Evolutionary conservation across 2,888 invertebrate species (phyloP).

Genomic region (Macrophya annulata): DNA sequence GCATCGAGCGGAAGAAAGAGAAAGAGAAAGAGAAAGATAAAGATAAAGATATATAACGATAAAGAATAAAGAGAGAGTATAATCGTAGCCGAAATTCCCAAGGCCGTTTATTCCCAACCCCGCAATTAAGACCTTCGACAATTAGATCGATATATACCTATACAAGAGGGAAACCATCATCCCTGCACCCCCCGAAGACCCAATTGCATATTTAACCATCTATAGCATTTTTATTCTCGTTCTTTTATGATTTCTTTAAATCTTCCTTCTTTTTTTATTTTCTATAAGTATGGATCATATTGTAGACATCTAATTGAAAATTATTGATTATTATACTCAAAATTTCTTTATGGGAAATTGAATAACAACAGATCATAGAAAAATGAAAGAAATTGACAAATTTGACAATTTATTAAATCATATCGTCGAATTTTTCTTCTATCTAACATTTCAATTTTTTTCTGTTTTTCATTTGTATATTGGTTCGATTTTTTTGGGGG

Average conservation of each 20-base stretch:
- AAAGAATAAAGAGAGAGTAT: background rate
- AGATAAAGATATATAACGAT: too few relatives aligned
- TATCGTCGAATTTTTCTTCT: too few relatives aligned
- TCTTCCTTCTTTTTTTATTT: background rate
- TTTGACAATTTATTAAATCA: background rate
- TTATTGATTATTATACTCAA: too few relatives aligned
- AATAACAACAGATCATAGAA: too few relatives aligned
- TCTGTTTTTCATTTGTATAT: too few relatives aligned
- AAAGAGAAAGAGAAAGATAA: background rate
- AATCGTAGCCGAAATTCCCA: slow-evolving; percentile 62
- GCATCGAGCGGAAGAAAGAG: background rate
- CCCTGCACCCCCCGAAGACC: background rate
- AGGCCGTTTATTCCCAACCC: slow-evolving; percentile 68
- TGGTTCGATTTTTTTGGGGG: too few relatives aligned
- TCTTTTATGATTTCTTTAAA: background rate
- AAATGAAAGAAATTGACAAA: too few relatives aligned
- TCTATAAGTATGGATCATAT: background rate
- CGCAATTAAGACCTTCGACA: slow-evolving; percentile 69
- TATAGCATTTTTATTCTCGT: background rate
- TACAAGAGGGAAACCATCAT: background rate
- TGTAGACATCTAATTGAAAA: too few relatives aligned
- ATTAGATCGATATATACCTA: slow-evolving; percentile 69
- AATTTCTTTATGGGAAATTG: too few relatives aligned
- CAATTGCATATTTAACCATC: slow-evolving; percentile 17
- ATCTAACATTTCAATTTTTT: too few relatives aligned